A percentile compares a stretch with the other conserved stretches of the same genome.
Conservation (phyloP, 2,113 vertebrate species). For the Falcunculus frontatus region DNA sequence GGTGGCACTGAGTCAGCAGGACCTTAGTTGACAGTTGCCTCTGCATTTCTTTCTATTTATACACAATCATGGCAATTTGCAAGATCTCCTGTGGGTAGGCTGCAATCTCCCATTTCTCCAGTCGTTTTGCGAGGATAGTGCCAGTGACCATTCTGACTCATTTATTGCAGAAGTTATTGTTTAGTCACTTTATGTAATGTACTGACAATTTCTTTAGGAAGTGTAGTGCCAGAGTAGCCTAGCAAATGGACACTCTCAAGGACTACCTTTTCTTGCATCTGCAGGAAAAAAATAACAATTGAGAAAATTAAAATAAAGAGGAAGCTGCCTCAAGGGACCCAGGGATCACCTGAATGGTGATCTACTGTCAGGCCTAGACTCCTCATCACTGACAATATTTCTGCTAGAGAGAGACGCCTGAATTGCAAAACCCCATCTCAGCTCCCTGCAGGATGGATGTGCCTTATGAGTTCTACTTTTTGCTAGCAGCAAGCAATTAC, state of each 20-base stretch:
- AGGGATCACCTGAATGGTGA: neutral
- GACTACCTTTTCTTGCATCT: neutral
- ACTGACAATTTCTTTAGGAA: neutral
- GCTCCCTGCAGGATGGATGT: neutral
- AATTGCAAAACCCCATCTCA: neutral
- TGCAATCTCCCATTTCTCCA: neutral
- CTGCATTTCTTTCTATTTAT: constrained; percentile 2
- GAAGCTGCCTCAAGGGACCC: neutral
- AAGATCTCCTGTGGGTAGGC: neutral
- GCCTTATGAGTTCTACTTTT: neutral
- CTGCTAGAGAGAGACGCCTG: neutral
- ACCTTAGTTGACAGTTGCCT: constrained; percentile 12
- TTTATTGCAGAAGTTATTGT: neutral
- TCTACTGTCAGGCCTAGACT: neutral
- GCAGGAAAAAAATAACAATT: neutral
- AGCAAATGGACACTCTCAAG: neutral
- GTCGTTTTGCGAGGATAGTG: neutral
- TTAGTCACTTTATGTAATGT: neutral
- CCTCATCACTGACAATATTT: neutral
- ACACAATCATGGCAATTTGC: neutral
- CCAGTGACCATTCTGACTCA: neutral
- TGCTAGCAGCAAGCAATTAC: neutral
- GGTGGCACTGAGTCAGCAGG: constrained; percentile 56
- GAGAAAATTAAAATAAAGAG: neutral
- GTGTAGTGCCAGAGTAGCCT: neutral